A percentile compares a stretch with the other conserved stretches of the same genome.
Evolutionary conservation across 2,797 vertebrate species (phyloP).

Genomic region (Pangasius djambal): DNA sequence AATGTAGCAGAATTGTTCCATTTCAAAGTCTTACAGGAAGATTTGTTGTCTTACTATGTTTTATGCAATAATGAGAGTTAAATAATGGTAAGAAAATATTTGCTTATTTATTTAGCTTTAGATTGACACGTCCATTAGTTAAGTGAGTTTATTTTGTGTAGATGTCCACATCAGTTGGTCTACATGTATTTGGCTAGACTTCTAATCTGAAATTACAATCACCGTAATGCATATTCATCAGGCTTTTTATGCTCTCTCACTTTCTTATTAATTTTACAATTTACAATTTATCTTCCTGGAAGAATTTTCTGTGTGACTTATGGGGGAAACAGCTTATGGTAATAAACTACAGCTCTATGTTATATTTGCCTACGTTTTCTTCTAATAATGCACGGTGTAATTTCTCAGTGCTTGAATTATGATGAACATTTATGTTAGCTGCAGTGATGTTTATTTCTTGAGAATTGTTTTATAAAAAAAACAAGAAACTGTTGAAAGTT

Average conservation of each 20-base stretch:
- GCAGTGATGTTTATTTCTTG: background rate
- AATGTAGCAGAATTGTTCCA: background rate
- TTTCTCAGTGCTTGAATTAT: background rate
- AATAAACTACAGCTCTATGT: background rate
- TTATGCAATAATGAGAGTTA: background rate
- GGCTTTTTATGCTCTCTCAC: background rate
- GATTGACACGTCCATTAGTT: background rate
- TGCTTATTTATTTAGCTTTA: background rate
- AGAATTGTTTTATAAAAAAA: background rate
- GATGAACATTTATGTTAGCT: background rate
- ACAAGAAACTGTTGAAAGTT: conserved; percentile 25
- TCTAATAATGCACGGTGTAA: background rate
- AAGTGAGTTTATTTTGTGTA: background rate
- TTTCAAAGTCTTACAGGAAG: background rate
- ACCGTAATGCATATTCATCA: background rate
- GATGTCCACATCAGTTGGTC: background rate
- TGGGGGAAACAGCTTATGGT: background rate
- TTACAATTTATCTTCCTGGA: background rate
- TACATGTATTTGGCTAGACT: background rate
- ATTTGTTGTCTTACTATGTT: background rate
- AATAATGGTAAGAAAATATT: background rate
- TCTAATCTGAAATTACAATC: background rate
- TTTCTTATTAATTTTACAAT: background rate
- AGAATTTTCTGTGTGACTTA: background rate
- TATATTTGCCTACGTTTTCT: background rate